Evolutionary conservation across 2,888 invertebrate genomes (phyloP).

Genomic region (Conops quadrifasciatus): DNA sequence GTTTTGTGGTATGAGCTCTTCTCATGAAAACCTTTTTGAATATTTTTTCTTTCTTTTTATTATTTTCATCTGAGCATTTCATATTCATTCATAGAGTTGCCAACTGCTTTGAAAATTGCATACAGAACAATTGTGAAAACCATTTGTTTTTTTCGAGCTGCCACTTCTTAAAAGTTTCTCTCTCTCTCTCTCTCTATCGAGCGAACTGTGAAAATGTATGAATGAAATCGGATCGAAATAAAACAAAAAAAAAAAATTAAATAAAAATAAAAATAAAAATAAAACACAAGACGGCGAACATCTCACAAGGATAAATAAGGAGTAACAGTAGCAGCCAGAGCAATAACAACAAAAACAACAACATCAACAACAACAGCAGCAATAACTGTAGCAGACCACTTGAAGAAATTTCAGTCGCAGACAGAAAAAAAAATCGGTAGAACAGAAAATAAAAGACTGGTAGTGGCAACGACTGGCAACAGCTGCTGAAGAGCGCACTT

Average conservation of each 20-base stretch:
- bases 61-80: not conserved
- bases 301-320: not conserved
- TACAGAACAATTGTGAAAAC: slow-evolving; percentile 24
- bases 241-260: not conserved
- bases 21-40: too few species aligned
- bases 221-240: not conserved
- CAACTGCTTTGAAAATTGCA: slow-evolving; percentile 17
- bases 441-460: not conserved
- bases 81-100: slow-evolving; percentile 14
- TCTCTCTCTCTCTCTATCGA: not conserved
- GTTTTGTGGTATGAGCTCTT: too few species aligned
- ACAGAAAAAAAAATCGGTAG: not conserved
- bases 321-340: not conserved
- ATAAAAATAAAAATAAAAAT: too few species aligned
- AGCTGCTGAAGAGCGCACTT: slow-evolving; percentile 28
- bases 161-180: slow-evolving; percentile 12
- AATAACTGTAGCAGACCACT: not conserved
- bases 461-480: slow-evolving; percentile 13
- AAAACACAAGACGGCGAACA: not conserved
- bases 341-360: slow-evolving; percentile 1
- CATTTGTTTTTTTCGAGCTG: not conserved
- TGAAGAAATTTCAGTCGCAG: not conserved
- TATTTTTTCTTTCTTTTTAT: not conserved
- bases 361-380: not conserved
- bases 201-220: not conserved